Conservation (phyloP, 2,113 vertebrate species). For the Pagrus major region DNA sequence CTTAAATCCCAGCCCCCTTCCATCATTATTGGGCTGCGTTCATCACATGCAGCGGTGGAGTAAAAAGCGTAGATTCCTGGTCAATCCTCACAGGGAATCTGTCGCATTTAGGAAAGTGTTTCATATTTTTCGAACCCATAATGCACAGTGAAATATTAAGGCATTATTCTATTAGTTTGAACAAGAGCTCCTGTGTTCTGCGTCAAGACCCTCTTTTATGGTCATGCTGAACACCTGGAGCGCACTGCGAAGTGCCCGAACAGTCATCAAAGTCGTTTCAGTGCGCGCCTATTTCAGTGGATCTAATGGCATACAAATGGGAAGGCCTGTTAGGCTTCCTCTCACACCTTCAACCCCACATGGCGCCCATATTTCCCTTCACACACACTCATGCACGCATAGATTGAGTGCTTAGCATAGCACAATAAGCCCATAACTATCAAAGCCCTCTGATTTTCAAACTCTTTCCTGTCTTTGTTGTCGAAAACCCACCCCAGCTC, state of each 20-base stretch:
- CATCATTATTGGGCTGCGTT: conserved; percentile 53
- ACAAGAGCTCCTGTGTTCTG: conserved; percentile 58
- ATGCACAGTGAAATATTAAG: conserved; percentile 31
- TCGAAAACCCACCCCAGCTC: conserved; percentile 18
- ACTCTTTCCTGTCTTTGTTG: conserved; percentile 77
- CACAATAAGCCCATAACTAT: conserved; percentile 70
- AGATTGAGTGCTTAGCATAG: conserved; percentile 46
- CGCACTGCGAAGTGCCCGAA: conserved; percentile 18
- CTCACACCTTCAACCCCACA: conserved; percentile 71
- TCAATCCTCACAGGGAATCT: conserved; percentile 38
- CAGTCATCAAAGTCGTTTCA: conserved; percentile 61
- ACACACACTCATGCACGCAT: conserved; percentile 50
- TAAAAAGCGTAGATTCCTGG: conserved; percentile 8
- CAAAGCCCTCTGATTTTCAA: conserved; percentile 68
- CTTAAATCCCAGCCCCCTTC: conserved; percentile 54
- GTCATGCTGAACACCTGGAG: conserved; percentile 61
- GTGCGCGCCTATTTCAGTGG: conserved; percentile 8
- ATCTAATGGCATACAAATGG: conserved; percentile 58
- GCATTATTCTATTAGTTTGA: conserved; percentile 29
- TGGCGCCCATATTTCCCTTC: conserved; percentile 75
- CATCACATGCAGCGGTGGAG: conserved; percentile 42
- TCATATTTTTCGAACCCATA: conserved; percentile 6
- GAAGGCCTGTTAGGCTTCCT: conserved; percentile 64
- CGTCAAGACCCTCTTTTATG: conserved; percentile 50
- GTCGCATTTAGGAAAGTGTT: conserved; percentile 18